Evolutionary conservation across 2,113 vertebrate species (phyloP).

Genomic region (Percopsis transmontana): DNA sequence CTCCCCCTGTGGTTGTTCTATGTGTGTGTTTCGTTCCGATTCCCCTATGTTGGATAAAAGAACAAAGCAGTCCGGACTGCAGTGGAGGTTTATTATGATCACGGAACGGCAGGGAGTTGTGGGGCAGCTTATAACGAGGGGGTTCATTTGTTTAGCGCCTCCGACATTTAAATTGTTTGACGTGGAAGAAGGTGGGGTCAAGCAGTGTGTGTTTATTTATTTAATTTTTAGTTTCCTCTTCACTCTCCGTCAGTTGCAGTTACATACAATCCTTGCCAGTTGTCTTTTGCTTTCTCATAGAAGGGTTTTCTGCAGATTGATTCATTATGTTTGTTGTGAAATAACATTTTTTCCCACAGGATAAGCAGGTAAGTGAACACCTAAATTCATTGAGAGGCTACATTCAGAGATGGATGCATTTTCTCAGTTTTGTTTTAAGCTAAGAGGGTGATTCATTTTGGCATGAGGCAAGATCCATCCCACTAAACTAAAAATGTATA

Average conservation of each 20-base stretch:
- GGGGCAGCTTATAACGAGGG: conserved; percentile 14
- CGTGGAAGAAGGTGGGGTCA: conserved; percentile 3
- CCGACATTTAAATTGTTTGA: conserved; percentile 45
- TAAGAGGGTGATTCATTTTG: conserved; percentile 1
- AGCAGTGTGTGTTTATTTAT: background rate
- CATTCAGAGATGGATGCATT: conserved; percentile 1
- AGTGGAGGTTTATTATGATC: conserved; percentile 12
- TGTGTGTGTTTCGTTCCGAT: conserved; percentile 6
- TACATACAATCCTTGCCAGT: background rate
- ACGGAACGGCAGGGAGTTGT: conserved; percentile 10
- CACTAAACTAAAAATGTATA: no score
- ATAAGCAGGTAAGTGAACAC: conserved; percentile 71
- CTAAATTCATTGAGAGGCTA: conserved; percentile 7
- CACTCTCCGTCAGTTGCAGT: background rate
- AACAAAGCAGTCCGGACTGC: conserved; percentile 23
- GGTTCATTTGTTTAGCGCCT: conserved; percentile 32
- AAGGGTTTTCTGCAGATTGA: conserved; percentile 18
- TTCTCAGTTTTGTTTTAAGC: conserved; percentile 15
- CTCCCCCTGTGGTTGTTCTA: background rate
- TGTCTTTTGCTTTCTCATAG: conserved; percentile 6
- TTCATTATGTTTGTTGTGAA: conserved; percentile 32
- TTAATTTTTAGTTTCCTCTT: conserved; percentile 4
- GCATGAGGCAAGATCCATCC: conserved; percentile 11
- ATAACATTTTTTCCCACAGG: conserved; percentile 58
- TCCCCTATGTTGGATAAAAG: conserved; percentile 27